Evolutionary conservation across 2,888 invertebrate genomes (phyloP), one percentile per base, ranked within the genome.

Genomic region (Campopleginae sp.): DNA sequence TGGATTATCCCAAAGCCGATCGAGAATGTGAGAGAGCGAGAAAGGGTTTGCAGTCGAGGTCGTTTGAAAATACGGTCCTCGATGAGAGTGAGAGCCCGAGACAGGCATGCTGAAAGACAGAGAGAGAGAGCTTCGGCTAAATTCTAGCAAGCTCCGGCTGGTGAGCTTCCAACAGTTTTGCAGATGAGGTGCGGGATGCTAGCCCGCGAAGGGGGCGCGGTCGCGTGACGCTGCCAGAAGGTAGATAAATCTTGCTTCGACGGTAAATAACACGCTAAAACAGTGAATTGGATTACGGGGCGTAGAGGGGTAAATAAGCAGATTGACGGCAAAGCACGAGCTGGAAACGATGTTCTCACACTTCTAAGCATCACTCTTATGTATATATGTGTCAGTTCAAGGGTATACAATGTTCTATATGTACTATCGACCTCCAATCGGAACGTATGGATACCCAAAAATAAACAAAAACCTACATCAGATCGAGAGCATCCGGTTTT

Each of bases 181-280:
- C 72, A 68, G 80, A 74, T 74, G 80, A 80, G 74, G 17, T 44
- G 44, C 74, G 66, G 74, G 74, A 54, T 58, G 19, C 72, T 54
- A 44, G 54, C 65, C 46, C 75, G 72, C 72, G 63, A 85, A 84
- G 80, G 82, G 86, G 88, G 88, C 84, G 86, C 85, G 82, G 85
- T 83, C 85, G 70, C 79, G 86, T 88, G 88, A 88, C 88, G 87
- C 78, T 79, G 75, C 87, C 88, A 88, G 88, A 86, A 85, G 85
- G 85, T 84, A 86, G 84, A 88, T 88, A 88, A 88, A 88, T 88
- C 86, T 85, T 85, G 82, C 86, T 87, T 87, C 88, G 88, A 86
- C 87, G 86, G 87, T 88, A 88, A 88, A 88, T 88, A 88, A 88
- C 88, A 88, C 83, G 88, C 80, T 88, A 88, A 87, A 88, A 86